Conservation (phyloP, 2,113 vertebrate species). For the Arothron firmamentum region DNA sequence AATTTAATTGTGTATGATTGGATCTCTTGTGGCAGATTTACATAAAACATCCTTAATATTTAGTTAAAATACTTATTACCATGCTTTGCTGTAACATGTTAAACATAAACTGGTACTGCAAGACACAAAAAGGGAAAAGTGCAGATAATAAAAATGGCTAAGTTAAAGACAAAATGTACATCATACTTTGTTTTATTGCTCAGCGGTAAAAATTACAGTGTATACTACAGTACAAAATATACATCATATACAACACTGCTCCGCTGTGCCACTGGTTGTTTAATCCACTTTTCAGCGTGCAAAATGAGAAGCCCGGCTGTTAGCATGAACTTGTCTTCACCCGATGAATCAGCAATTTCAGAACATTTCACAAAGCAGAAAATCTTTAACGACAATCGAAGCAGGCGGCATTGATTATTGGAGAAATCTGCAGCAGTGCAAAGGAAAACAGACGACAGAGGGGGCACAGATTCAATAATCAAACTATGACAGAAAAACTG, state of each 20-base stretch:
- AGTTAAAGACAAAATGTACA: not conserved
- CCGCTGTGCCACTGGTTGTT: constrained; percentile 57
- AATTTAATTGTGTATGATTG: too few relatives aligned
- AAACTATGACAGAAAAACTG: constrained; percentile 22
- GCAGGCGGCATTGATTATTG: constrained; percentile 61
- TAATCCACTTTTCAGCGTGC: constrained; percentile 65
- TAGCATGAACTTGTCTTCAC: constrained; percentile 42
- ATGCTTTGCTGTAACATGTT: too few relatives aligned
- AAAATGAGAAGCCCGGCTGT: constrained; percentile 64
- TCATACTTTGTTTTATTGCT: constrained; percentile 75
- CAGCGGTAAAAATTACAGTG: constrained; percentile 80
- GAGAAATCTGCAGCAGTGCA: constrained; percentile 52
- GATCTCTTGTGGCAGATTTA: too few relatives aligned
- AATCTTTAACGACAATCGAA: constrained; percentile 52
- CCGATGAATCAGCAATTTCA: constrained; percentile 16
- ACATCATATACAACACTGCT: constrained; percentile 69
- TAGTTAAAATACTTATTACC: too few relatives aligned
- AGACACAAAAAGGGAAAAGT: too few relatives aligned
- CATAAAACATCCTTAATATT: too few relatives aligned
- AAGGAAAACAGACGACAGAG: constrained; percentile 50
- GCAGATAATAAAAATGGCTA: too few relatives aligned
- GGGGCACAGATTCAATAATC: constrained; percentile 48
- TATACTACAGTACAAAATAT: constrained; percentile 79
- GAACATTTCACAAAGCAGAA: constrained; percentile 44
- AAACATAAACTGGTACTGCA: too few relatives aligned